phyloP scores from a whole-genome alignment of 2,113 vertebrate species.

The Azemiops feae region DNA sequence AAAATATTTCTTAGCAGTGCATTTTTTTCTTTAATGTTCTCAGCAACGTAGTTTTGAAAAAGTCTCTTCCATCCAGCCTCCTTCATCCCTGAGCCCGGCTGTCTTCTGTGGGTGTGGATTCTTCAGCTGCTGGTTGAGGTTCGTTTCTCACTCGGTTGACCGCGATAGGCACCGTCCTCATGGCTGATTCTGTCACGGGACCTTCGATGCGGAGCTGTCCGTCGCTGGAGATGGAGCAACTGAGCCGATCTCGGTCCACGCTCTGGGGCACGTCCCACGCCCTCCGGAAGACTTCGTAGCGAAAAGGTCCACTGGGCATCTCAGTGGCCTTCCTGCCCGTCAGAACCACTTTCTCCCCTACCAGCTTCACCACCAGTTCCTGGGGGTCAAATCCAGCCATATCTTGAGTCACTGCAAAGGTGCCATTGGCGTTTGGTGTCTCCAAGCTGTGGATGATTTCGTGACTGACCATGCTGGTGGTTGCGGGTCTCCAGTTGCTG shows the following conservation, averaged over 20 bases:
- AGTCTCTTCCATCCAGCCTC: neutral
- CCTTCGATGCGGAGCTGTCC: constrained; percentile 43
- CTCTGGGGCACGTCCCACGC: constrained; percentile 40
- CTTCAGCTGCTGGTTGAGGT: neutral
- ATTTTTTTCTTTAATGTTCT: neutral
- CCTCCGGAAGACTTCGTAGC: constrained; percentile 44
- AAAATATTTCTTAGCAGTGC: constrained; percentile 2
- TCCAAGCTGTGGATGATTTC: neutral
- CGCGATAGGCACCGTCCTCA: neutral
- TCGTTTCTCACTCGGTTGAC: neutral
- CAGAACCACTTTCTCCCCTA: constrained; percentile 43
- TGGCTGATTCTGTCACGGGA: neutral
- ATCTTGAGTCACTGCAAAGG: constrained; percentile 34
- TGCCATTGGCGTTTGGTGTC: neutral
- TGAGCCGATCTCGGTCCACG: constrained; percentile 30
- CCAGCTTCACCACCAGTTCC: constrained; percentile 45
- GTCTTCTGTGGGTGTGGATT: neutral
- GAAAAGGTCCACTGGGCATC: constrained; percentile 30
- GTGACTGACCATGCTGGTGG: neutral
- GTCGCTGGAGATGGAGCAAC: constrained; percentile 34
- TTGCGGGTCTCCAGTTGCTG: neutral
- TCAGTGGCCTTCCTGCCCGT: constrained; percentile 36
- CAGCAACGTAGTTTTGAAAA: neutral
- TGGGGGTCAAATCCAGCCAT: constrained; percentile 29
- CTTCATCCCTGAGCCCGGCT: constrained; percentile 3